These are phyloP conservation scores for Lophura nycthemera DNA, from an alignment of 2,113 vertebrate genomes.

Conservation along the genomic window DNA sequence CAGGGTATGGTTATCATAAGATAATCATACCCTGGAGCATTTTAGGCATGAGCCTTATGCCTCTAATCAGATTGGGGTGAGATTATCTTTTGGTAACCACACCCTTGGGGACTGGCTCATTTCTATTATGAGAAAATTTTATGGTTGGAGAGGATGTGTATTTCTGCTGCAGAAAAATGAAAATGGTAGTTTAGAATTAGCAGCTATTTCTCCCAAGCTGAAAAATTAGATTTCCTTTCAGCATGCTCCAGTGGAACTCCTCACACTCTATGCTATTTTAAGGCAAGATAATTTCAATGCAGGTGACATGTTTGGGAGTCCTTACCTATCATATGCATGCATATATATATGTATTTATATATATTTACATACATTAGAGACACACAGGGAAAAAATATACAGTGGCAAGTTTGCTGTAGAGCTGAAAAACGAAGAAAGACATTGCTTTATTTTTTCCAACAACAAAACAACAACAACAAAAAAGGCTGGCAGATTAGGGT, in stretches of 20 bases:
- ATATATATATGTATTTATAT: not conserved
- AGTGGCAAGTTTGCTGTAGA: not conserved
- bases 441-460: not conserved
- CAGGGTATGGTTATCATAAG: conserved; percentile 71
- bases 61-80: conserved; percentile 75
- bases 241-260: conserved; percentile 18
- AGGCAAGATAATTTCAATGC: conserved; percentile 11
- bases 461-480: rapidly evolving
- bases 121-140: conserved; percentile 76
- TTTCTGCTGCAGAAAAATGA: conserved; percentile 68
- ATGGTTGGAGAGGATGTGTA: conserved; percentile 50
- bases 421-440: not conserved
- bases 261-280: not conserved
- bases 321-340: not conserved
- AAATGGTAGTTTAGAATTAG: conserved; percentile 66
- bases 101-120: conserved; percentile 66
- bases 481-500: not conserved
- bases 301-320: not conserved
- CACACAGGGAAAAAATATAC: not conserved
- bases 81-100: conserved; percentile 78
- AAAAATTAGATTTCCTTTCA: conserved; percentile 45
- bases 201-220: conserved; percentile 51
- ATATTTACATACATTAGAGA: not conserved
- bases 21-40: conserved; percentile 75
- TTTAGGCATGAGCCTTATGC: conserved; percentile 65